Percentiles rank a stretch among this genome's conserved stretches.
Evolutionary conservation across 2,888 invertebrate genomes (phyloP).

Genomic region (Thumatha senex): DNA sequence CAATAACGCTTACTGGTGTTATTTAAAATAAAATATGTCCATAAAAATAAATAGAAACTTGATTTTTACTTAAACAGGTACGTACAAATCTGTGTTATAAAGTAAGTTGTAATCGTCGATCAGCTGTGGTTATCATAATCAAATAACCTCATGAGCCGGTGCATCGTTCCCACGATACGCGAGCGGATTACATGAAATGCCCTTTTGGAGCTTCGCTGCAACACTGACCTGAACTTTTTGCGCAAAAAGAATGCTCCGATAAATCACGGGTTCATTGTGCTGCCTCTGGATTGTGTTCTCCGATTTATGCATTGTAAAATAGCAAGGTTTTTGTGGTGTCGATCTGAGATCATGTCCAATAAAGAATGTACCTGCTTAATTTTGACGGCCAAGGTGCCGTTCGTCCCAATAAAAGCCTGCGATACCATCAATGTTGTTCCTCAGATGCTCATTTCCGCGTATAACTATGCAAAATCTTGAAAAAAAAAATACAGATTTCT

Average conservation of each 20-base stretch:
- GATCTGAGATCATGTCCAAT: constrained; percentile 68
- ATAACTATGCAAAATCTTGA: constrained; percentile 33
- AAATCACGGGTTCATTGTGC: constrained; percentile 78
- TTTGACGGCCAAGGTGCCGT: constrained; percentile 77
- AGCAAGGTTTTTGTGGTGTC: constrained; percentile 63
- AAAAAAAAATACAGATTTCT: constrained; percentile 18
- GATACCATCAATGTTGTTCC: constrained; percentile 58
- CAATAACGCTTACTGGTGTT: too few species aligned
- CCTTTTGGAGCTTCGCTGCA: constrained; percentile 78
- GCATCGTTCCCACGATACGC: constrained; percentile 72
- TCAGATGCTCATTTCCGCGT: constrained; percentile 39
- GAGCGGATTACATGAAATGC: constrained; percentile 77
- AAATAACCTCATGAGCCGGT: constrained; percentile 31
- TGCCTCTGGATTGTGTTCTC: constrained; percentile 65
- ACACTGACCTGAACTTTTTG: constrained; percentile 79
- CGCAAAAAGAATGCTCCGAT: constrained; percentile 76
- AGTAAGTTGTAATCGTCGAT: background rate
- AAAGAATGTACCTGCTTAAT: constrained; percentile 75
- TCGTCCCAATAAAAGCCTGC: constrained; percentile 70
- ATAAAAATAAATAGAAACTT: too few species aligned
- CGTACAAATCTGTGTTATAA: too few species aligned
- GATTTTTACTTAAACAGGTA: too few species aligned
- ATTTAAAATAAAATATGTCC: too few species aligned
- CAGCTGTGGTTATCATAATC: constrained; percentile 20
- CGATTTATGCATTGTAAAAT: constrained; percentile 64